phyloP scores from a whole-genome alignment of 1,140 invertebrate species.

The Psix sp. region DNA sequence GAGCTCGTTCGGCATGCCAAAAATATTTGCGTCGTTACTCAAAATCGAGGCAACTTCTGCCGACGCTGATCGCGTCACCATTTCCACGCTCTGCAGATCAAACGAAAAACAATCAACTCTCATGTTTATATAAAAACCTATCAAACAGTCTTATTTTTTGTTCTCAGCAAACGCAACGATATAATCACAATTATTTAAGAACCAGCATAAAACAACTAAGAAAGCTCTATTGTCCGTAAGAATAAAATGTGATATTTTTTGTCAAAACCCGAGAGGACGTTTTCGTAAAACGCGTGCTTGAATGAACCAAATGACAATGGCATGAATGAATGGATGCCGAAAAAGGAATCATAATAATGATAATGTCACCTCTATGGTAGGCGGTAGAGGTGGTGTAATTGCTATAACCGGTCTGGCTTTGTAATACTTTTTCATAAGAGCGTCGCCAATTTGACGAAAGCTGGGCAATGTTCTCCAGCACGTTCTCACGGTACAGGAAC shows the following conservation, averaged over 20 bases:
- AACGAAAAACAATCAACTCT: constrained; percentile 1
- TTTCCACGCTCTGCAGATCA: constrained; percentile 65
- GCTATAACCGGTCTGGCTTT: constrained; percentile 85
- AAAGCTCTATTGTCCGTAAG: too few relatives aligned
- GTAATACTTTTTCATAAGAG: constrained; percentile 89
- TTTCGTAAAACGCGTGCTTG: too few relatives aligned
- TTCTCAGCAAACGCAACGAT: too few relatives aligned
- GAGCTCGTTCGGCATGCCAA: constrained; percentile 69
- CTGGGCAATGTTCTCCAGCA: constrained; percentile 94
- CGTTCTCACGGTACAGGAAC: constrained; percentile 94
- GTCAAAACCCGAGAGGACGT: too few relatives aligned
- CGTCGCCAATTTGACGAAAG: constrained; percentile 89
- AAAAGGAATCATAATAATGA: constrained; percentile 39
- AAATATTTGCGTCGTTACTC: constrained; percentile 72
- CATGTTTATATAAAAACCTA: not conserved
- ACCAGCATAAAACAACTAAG: too few relatives aligned
- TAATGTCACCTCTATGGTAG: constrained; percentile 71
- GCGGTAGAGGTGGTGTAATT: constrained; percentile 73
- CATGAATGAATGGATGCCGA: constrained; percentile 31
- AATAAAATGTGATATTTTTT: too few relatives aligned
- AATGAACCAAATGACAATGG: too few relatives aligned
- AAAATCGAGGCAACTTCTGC: constrained; percentile 68
- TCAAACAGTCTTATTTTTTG: constrained; percentile 2
- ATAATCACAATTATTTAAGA: too few relatives aligned
- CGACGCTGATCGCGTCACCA: constrained; percentile 62